Evolutionary conservation across 1,140 invertebrate species (phyloP).

Genomic region (Pseudomyrmex gracilis): DNA sequence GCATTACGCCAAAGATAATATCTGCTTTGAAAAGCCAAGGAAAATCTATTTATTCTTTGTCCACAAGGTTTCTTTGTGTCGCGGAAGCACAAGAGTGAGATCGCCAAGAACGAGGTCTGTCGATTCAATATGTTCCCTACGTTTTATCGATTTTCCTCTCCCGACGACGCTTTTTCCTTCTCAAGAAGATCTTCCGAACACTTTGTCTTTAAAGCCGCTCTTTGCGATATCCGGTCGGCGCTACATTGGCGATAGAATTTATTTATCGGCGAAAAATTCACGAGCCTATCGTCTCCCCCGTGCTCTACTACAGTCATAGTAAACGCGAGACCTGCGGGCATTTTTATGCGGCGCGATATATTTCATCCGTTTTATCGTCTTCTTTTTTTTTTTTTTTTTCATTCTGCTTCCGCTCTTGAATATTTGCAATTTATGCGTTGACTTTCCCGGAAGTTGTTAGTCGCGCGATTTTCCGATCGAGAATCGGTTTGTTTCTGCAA

Average conservation of each 20-base stretch:
- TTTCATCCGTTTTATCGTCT: background rate
- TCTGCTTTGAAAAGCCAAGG: background rate
- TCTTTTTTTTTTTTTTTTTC: constrained; percentile 33
- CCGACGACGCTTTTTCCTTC: background rate
- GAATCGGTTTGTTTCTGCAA: background rate
- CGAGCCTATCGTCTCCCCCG: background rate
- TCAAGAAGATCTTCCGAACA: background rate
- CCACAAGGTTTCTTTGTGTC: background rate
- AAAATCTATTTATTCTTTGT: background rate
- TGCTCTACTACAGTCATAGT: background rate
- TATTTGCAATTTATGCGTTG: background rate
- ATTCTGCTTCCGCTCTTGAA: background rate
- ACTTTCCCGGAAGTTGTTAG: background rate
- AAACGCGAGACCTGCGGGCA: background rate
- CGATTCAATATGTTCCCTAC: background rate
- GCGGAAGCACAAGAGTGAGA: background rate
- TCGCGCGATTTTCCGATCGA: background rate
- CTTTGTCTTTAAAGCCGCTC: constrained; percentile 4
- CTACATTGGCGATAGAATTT: constrained; percentile 30
- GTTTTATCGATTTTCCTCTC: constrained; percentile 2
- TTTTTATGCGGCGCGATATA: constrained; percentile 6
- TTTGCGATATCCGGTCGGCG: background rate
- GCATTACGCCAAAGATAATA: background rate
- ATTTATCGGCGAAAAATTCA: constrained; percentile 23
- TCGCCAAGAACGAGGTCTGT: background rate